These are phyloP conservation scores for Polietes domitor DNA, from an alignment of 2,888 invertebrate species.

Conservation along the genomic window DNA sequence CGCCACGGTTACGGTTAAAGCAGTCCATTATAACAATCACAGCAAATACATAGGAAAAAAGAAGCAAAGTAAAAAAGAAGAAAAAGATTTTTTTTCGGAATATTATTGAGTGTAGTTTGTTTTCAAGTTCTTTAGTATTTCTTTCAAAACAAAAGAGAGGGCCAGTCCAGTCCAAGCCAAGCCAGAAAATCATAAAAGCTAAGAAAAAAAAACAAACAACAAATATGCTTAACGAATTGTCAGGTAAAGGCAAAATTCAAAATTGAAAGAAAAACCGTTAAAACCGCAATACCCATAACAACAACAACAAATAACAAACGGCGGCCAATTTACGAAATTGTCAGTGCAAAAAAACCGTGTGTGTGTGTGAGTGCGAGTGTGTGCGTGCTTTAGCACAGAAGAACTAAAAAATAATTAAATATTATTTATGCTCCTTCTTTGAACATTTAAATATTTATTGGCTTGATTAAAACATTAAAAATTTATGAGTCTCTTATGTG, in stretches of 20 bases:
- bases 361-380: neutral
- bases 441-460: neutral
- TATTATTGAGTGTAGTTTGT: slow-evolving; percentile 10
- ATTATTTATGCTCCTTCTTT: no score
- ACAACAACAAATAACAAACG: slow-evolving; percentile 30
- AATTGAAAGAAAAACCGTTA: slow-evolving; percentile 38
- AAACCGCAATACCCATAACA: slow-evolving; percentile 35
- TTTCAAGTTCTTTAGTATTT: neutral
- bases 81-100: neutral
- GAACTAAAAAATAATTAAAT: no score
- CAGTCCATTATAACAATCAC: neutral
- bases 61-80: neutral
- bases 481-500: slow-evolving; percentile 51
- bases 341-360: neutral
- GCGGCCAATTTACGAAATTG: slow-evolving; percentile 34
- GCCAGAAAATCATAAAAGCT: neutral
- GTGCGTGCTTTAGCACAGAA: neutral
- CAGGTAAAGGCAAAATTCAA: slow-evolving; percentile 25
- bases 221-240: slow-evolving; percentile 2
- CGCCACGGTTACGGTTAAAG: neutral
- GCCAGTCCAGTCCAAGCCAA: no score
- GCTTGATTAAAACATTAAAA: slow-evolving; percentile 25
- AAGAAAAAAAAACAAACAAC: slow-evolving; percentile 19
- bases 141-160: no score
- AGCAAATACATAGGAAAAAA: neutral